phyloP scores from a whole-genome alignment of 2,888 invertebrate species.

The Mythimna vitellina region DNA sequence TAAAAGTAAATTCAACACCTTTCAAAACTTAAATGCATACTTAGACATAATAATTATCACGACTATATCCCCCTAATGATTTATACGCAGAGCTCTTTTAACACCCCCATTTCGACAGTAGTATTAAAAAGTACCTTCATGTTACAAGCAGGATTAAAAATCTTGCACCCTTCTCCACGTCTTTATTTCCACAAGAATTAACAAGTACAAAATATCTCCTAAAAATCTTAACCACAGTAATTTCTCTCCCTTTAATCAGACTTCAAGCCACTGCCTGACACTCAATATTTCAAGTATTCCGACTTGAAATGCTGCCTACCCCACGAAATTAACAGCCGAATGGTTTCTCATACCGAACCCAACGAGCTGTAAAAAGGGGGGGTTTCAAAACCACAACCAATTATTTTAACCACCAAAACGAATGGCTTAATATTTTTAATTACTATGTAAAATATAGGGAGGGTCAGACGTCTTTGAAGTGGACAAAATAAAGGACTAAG shows the following conservation, averaged over 20 bases:
- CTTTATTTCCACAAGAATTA: constrained; percentile 15
- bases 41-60: not conserved
- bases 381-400: constrained; percentile 18
- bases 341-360: constrained; percentile 25
- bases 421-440: constrained; percentile 50
- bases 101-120: not conserved
- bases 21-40: no score
- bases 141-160: not conserved
- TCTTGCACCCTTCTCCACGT: not conserved
- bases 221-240: constrained; percentile 33
- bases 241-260: constrained; percentile 40
- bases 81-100: not conserved
- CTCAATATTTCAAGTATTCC: constrained; percentile 30
- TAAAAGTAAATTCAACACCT: no score
- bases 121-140: not conserved
- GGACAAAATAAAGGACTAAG: constrained; percentile 5
- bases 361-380: constrained; percentile 35
- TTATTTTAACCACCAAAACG: constrained; percentile 40
- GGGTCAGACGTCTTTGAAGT: not conserved
- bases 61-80: not conserved
- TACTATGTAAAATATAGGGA: constrained; percentile 41
- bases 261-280: constrained; percentile 10
- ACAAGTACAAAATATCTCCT: constrained; percentile 14
- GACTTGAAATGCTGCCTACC: constrained; percentile 52
- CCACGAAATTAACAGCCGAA: constrained; percentile 47